Base-by-base conservation (phyloP, 2,797 vertebrate genomes). In the Tenualosa thibaudeaui region DNA sequence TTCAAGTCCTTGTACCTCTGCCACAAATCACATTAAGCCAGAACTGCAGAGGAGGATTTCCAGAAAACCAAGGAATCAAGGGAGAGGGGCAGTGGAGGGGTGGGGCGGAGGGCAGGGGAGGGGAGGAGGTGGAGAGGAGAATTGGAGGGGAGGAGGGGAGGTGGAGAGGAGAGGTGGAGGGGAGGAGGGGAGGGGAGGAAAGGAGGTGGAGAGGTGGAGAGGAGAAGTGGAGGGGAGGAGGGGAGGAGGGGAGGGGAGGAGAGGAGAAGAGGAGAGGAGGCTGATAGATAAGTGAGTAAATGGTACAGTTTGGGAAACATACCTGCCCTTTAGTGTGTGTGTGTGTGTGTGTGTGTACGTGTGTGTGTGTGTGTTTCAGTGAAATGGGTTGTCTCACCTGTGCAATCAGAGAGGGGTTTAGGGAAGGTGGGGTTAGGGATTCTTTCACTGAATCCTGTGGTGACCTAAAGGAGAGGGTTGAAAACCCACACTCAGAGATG, bases 261-360 rank as follows among this genome's bases (percentile, higher is more conserved):
- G 31, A 31, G 31, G 31, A n/a, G n/a, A 46, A 46, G 46, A 46
- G 46, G 6, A 6, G 46, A 49, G 37, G 26, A 50, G 31, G 19
- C 17, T 26, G 71, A 26, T 87, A 24, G 60, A 43, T 24, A 15
- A 83, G 58, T 83, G 54, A 60, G 82, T 10, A 78, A 8, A 15
- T 75, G 50, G 26, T 37, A 12, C 26, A 10, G 60, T 31, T 26
- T 26, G 8, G 60, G 60, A 8, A 65, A 3, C 9, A 65, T 31
- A n/a, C 5, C 7, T 62, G 58, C 9, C 15, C 5, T 3, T 65
- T 31, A 13, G 71, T 17, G 82, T 83, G 68, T 40, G 60, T 46
- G 56, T 4, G 17, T 65, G 56, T 8, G 62, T 5, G 49, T 78
- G 65, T 37, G 65, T 37, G 26, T 71, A 24, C 13, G 26, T 15